These are phyloP conservation scores for Trematocara variabile DNA, from an alignment of 2,113 vertebrate species.

Conservation along the genomic window DNA sequence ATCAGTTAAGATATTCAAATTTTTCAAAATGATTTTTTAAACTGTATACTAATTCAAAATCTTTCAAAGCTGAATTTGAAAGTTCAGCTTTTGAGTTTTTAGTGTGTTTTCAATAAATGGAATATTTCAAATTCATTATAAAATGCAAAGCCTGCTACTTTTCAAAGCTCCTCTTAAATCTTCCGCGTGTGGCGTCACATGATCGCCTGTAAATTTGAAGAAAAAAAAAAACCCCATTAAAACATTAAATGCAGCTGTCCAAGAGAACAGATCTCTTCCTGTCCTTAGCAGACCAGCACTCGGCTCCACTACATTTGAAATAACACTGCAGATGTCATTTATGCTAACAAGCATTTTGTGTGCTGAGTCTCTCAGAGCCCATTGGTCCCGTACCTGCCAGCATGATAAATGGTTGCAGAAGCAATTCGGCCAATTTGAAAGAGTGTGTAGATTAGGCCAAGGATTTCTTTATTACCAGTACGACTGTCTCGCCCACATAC, in stretches of 20 bases:
- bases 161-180: background rate
- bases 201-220: background rate
- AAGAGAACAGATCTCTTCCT: background rate
- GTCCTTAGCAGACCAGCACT: background rate
- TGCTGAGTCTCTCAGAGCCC: conserved; percentile 27
- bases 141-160: background rate
- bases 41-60: background rate
- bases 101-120: background rate
- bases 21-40: background rate
- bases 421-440: conserved; percentile 25
- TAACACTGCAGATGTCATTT: conserved; percentile 57
- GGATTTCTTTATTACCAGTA: background rate
- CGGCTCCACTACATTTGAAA: conserved; percentile 31
- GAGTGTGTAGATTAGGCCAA: conserved; percentile 22
- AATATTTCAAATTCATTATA: background rate
- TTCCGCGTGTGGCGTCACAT: background rate
- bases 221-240: background rate
- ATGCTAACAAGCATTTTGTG: conserved; percentile 49
- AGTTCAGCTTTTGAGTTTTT: background rate
- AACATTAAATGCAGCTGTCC: background rate
- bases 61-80: background rate
- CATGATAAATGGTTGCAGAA: conserved; percentile 42
- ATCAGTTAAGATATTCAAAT: background rate
- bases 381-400: conserved; percentile 24
- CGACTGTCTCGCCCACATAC: background rate